Conservation (phyloP, 2,113 vertebrate species). For the Phaethornis superciliosus region DNA sequence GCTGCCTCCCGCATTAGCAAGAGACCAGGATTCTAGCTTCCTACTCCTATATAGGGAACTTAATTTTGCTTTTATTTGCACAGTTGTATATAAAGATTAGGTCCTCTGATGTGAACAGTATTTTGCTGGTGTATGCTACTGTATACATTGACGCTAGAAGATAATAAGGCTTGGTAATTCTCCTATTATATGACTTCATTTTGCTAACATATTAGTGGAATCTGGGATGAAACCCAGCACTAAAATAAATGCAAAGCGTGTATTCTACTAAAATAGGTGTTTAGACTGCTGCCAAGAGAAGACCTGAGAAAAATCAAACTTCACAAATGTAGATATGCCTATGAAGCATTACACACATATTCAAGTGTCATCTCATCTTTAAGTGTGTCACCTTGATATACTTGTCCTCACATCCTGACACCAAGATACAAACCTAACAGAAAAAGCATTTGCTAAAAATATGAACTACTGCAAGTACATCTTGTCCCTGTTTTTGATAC, state of each 20-base stretch:
- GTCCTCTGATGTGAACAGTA: background rate
- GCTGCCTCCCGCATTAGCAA: background rate
- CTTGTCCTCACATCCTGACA: background rate
- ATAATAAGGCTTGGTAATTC: background rate
- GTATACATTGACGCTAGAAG: background rate
- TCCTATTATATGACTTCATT: background rate
- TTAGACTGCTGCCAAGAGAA: background rate
- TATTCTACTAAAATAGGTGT: background rate
- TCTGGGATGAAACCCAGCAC: background rate
- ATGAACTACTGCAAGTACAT: background rate
- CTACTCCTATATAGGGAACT: background rate
- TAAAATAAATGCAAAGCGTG: background rate
- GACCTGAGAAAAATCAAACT: background rate
- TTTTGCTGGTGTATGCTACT: background rate
- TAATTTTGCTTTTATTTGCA: background rate
- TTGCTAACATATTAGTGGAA: background rate
- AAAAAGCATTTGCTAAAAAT: background rate
- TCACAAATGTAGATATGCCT: background rate
- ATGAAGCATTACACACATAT: background rate
- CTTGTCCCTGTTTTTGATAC: rapidly evolving
- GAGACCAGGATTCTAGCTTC: background rate
- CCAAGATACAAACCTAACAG: background rate
- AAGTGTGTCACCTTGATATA: background rate
- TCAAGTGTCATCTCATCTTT: background rate
- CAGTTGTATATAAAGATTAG: background rate